Evolutionary conservation across 2,113 vertebrate species (phyloP), one percentile per base, ranked within the genome.

Genomic region (Montifringilla adamsi): DNA sequence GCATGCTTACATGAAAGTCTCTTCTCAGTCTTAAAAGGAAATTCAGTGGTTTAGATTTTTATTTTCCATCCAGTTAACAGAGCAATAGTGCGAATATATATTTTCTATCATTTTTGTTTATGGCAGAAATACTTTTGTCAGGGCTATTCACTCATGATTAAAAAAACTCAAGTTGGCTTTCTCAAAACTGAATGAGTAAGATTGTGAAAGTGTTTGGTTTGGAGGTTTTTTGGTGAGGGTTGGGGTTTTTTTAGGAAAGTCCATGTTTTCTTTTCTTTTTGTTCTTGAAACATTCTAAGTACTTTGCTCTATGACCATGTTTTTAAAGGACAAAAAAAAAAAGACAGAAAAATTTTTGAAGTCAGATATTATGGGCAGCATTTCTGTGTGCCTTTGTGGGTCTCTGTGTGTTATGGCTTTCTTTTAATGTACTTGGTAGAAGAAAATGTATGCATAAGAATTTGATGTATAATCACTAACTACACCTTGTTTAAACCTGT

Each of bases 221-320:
- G 13, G 15, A 26, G 17, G 0, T 1, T 23, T 28, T n/a, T 49
- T 23, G 5, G 2, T 26, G 26, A 3, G 3, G 6, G 2, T 27
- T 11, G 9, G 4, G 2, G 11, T 49, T 35, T 49, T 26, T 58
- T 63, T 14, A 26, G 30, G 16, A 59, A 78, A 68, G 19, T 22
- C 20, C 35, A 19, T 31, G 2, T 39, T 53, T 78, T 49, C 2
- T 31, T 58, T n/a, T 13, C 28, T 47, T 49, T 64, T 26, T 44
- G 1, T 5, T 52, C 11, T 70, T 58, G 24, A 87, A 86, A 69
- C 30, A 63, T 60, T 93, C 8, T 20, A 31, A 89, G 9, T 46
- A 11, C 9, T 44, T 89, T 91, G 7, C 6, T 91, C 80, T 68
- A 24, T 66, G 26, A 50, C n/a, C 15, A 47, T 24, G 14, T 3